Base-by-base conservation (phyloP, 1,140 invertebrate genomes). In the Nymphalis io region DNA sequence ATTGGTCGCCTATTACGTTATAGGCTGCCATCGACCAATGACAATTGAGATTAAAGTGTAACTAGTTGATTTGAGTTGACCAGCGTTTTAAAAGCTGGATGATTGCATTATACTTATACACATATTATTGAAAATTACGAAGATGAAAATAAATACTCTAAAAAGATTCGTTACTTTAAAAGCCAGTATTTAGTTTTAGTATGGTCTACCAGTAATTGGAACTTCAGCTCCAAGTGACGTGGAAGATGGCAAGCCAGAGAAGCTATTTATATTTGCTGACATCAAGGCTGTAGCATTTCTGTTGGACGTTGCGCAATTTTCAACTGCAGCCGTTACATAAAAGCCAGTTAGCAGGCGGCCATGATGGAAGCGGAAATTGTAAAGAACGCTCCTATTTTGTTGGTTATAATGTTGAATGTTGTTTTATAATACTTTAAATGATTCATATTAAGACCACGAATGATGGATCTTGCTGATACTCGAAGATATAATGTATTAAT, bases 271-370 rank as follows among this genome's bases (percentile, higher is more conserved):
- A 44, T 8, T 13, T 44, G 40, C 40, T 55, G 51, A 21, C 51
- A 21, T 27, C 51, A 55, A 27, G 51, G 51, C 51, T 20, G 48
- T 51, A 27, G 23, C 15, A 55, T 55, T 55, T 55, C 51, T 27
- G 51, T 55, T n/a, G 51, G 51, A 55, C 51, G 51, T 27, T 55
- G 51, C 51, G 51, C 51, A 55, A 55, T 55, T 51, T 55, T 55
- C 51, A 55, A 27, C 51, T 55, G 51, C 51, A 55, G 51, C 20
- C 16, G 20, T 55, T 55, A 55, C 51, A 55, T 55, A 55, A 55
- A 55, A 55, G 51, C 51, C 27, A 8, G 51, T 27, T 55, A 27
- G 5, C 46, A 51, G 46, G 46, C 46, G 46, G 46, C 46, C 46
- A 51, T 51, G 46, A 51, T 51, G 46, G 46, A 11, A n/a, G 46